phyloP scores from a whole-genome alignment of 2,113 vertebrate genomes.

The Chaetodon trifascialis region DNA sequence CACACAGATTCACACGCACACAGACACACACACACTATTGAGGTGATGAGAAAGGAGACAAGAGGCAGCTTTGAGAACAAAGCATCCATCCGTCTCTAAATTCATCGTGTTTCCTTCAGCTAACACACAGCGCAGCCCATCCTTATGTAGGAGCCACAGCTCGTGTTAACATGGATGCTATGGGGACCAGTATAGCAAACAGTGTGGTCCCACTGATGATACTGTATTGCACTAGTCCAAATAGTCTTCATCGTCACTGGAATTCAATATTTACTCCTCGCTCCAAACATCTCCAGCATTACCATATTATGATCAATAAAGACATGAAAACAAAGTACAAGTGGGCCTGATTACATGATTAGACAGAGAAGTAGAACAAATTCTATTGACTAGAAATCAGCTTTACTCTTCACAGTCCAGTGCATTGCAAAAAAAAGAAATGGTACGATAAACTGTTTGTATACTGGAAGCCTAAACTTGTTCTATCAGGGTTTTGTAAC shows the following conservation, averaged over 20 bases:
- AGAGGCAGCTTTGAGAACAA: conserved; percentile 46
- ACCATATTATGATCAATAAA: conserved; percentile 18
- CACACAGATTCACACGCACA: conserved; percentile 33
- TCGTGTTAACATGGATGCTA: conserved; percentile 26
- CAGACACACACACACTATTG: conserved; percentile 23
- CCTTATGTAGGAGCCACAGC: neutral
- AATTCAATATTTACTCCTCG: conserved; percentile 28
- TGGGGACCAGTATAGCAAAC: conserved; percentile 36
- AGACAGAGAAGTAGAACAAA: conserved; percentile 19
- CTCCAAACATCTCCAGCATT: conserved; percentile 27
- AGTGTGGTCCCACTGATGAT: conserved; percentile 27
- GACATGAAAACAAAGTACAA: conserved; percentile 26
- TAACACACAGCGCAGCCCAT: conserved; percentile 6
- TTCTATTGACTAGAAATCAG: conserved; percentile 21
- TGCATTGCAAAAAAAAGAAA: conserved; percentile 50
- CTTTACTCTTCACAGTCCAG: conserved; percentile 59
- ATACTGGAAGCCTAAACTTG: conserved; percentile 20
- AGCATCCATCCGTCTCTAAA: conserved; percentile 46
- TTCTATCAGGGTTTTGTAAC: conserved; percentile 14
- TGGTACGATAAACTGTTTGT: neutral
- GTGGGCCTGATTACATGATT: neutral
- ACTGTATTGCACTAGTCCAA: conserved; percentile 71
- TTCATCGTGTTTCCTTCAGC: conserved; percentile 52
- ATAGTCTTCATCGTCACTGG: conserved; percentile 51
- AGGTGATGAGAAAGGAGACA: conserved; percentile 42